Conservation (phyloP, 2,888 invertebrate species). For the Stegophylla sp. region DNA sequence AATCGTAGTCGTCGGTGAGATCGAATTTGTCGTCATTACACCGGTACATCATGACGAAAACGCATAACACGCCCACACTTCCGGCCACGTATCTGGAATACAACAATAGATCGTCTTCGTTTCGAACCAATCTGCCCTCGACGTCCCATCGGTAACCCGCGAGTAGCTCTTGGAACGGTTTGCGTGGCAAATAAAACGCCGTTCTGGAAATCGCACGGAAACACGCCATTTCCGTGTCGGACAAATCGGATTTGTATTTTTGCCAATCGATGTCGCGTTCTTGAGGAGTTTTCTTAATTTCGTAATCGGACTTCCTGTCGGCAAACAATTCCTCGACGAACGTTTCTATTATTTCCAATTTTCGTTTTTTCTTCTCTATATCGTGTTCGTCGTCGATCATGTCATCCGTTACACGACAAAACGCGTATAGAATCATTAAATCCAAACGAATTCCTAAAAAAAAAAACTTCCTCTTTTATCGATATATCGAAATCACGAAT, state of each 20-base stretch:
- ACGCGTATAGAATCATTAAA: constrained; percentile 8
- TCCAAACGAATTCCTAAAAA: neutral
- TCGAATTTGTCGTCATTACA: constrained; percentile 1
- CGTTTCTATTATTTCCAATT: neutral
- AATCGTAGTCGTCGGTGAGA: neutral
- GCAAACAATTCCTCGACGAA: constrained; percentile 3
- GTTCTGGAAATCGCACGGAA: neutral
- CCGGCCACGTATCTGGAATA: constrained; percentile 43
- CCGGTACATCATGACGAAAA: constrained; percentile 33
- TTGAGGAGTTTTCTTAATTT: neutral
- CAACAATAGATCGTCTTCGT: constrained; percentile 36
- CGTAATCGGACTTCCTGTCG: constrained; percentile 4
- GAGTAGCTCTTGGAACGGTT: neutral
- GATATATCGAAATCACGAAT: too few species aligned
- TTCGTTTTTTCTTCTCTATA: neutral
- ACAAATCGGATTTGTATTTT: neutral
- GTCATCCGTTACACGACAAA: constrained; percentile 7
- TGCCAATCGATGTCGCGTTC: neutral
- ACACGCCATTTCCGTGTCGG: neutral
- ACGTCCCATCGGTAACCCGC: constrained; percentile 30
- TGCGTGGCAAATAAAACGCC: constrained; percentile 1
- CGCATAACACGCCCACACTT: constrained; percentile 25
- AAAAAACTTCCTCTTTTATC: too few species aligned
- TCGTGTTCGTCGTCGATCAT: neutral
- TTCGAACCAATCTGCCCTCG: constrained; percentile 1